phyloP scores from a whole-genome alignment of 2,797 vertebrate genomes.

The Vireo griseus region DNA sequence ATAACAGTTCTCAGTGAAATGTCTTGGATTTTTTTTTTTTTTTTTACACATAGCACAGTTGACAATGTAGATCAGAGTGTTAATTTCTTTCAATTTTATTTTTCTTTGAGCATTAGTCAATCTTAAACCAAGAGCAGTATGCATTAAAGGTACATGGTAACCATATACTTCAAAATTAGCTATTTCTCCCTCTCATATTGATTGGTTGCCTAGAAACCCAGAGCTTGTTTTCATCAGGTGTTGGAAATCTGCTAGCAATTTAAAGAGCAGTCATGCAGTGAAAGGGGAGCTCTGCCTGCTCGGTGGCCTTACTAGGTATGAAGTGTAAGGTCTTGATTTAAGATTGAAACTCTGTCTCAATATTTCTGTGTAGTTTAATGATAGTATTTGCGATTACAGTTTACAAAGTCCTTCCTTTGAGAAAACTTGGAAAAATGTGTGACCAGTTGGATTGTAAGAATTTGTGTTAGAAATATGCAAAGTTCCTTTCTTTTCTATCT shows the following conservation, averaged over 20 bases:
- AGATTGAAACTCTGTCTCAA: background rate
- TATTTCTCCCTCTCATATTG: rapidly evolving
- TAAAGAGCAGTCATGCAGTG: background rate
- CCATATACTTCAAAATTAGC: background rate
- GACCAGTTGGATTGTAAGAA: background rate
- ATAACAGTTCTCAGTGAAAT: background rate
- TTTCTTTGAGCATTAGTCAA: background rate
- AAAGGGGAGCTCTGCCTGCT: background rate
- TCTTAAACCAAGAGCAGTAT: background rate
- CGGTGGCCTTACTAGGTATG: rapidly evolving
- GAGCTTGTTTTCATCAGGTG: background rate
- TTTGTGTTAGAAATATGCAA: background rate
- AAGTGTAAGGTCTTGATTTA: background rate
- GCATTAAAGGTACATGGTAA: background rate
- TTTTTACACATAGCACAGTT: background rate
- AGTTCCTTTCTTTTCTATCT: background rate
- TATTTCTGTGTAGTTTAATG: background rate
- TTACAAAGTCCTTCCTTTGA: background rate
- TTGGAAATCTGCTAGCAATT: background rate
- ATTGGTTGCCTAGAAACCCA: background rate
- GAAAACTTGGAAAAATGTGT: background rate
- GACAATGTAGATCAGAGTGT: background rate
- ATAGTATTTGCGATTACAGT: background rate
- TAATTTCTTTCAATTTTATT: background rate
- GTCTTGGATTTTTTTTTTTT: background rate